Percentiles rank a stretch among this genome's conserved stretches.
phyloP scores from a whole-genome alignment of 2,113 vertebrate genomes.

The Tinamus guttatus region DNA sequence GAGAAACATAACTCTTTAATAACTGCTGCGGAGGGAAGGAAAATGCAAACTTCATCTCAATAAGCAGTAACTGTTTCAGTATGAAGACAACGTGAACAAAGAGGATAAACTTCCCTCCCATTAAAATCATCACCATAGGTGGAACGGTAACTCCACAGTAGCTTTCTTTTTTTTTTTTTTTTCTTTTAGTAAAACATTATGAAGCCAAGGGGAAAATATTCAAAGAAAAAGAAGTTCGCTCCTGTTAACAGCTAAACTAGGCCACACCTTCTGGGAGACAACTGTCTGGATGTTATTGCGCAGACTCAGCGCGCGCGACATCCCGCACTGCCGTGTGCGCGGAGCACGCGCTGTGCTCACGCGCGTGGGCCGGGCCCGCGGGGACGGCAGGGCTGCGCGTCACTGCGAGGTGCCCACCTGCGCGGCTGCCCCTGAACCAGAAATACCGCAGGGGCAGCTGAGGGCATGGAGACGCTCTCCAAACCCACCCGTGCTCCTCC shows the following conservation, averaged over 20 bases:
- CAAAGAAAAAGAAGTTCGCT: neutral
- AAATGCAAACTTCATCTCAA: neutral
- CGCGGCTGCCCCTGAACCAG: too few relatives aligned
- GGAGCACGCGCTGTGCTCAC: too few relatives aligned
- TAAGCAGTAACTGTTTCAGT: neutral
- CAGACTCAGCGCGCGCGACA: neutral
- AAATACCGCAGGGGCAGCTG: too few relatives aligned
- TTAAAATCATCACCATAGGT: neutral
- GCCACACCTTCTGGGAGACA: rapidly evolving
- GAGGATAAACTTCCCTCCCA: neutral
- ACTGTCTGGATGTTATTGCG: rapidly evolving
- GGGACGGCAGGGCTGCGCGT: too few relatives aligned
- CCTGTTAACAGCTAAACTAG: neutral
- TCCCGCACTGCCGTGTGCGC: too few relatives aligned
- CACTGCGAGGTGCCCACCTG: too few relatives aligned
- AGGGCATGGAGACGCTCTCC: too few relatives aligned
- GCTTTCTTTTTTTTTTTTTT: neutral
- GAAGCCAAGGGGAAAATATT: neutral
- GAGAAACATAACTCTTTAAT: neutral
- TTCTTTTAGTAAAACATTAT: neutral
- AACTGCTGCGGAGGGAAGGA: neutral
- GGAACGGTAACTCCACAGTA: rapidly evolving
- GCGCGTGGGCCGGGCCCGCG: too few relatives aligned
- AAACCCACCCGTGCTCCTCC: neutral
- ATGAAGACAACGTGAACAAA: neutral